phyloP scores from a whole-genome alignment of 2,113 vertebrate genomes.

The Colossoma macropomum region DNA sequence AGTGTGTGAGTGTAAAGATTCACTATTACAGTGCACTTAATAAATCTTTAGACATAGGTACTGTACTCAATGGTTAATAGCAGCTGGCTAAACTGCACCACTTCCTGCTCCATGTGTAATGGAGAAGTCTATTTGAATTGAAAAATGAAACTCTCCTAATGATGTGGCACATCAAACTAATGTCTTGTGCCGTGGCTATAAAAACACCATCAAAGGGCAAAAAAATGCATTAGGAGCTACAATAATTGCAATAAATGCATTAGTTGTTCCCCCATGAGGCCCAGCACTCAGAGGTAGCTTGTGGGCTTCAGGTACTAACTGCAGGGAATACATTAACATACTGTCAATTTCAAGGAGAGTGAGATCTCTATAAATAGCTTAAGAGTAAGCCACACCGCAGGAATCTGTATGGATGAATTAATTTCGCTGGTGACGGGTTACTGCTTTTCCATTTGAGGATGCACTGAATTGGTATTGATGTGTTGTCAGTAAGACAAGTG shows the following conservation, averaged over 20 bases:
- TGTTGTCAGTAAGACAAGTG: neutral
- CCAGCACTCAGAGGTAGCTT: slow-evolving; percentile 36
- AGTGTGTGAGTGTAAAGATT: no score
- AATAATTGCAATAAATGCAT: slow-evolving; percentile 55
- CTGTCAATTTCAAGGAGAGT: slow-evolving; percentile 38
- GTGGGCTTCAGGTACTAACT: slow-evolving; percentile 23
- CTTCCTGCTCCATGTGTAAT: slow-evolving; percentile 68
- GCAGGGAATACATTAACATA: slow-evolving; percentile 42
- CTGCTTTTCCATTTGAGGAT: neutral
- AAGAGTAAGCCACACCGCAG: slow-evolving; percentile 49
- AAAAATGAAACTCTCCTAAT: slow-evolving; percentile 63
- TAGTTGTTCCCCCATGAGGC: slow-evolving; percentile 36
- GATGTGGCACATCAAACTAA: slow-evolving; percentile 60
- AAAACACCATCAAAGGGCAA: slow-evolving; percentile 51
- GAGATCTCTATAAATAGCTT: slow-evolving; percentile 27
- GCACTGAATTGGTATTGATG: slow-evolving; percentile 13
- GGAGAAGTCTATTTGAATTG: slow-evolving; percentile 66
- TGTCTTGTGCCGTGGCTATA: slow-evolving; percentile 49
- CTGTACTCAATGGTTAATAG: slow-evolving; percentile 52
- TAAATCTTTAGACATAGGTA: slow-evolving; percentile 54
- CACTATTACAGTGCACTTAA: no score
- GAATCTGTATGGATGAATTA: slow-evolving; percentile 47
- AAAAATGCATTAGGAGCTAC: slow-evolving; percentile 39
- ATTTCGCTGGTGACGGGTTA: slow-evolving; percentile 49
- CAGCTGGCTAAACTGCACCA: slow-evolving; percentile 61